Base-by-base conservation (phyloP, 2,888 invertebrate species). In the Pemphredon lugubris region DNA sequence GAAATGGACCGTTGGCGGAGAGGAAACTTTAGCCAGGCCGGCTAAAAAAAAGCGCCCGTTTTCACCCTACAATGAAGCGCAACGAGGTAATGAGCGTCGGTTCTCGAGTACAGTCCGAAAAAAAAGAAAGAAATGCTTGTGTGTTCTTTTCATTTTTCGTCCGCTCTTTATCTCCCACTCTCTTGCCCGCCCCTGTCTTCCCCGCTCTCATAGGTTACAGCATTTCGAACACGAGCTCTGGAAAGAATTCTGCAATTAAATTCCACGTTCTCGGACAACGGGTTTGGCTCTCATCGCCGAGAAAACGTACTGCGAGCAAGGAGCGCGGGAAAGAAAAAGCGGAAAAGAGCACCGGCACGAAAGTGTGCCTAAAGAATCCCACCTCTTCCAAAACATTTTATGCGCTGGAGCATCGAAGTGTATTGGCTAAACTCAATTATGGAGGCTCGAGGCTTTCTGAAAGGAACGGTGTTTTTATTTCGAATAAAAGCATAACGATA, bases 191-290 rank as follows among this genome's bases (percentile, higher is more conserved):
- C n/a, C n/a, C n/a, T 7, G 7, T 26, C 47, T 1, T 20, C 44
- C 6, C 18, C 44, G 6, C 20, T 16, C 4, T 14, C 9, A n/a
- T 2, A 32, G 20, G 11, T 44, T 20, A 32, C 32, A 44, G 21
- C 55, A 39, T 32, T 39, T 55, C 32, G 55, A 55, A 44, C 32
- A 34, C 32, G 18, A 39, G 54, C 30, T 11, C n/a, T 32, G 26
- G 42, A 42, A 54, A 42, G 32, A 55, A 55, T 55, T 20, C 18
- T 32, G 55, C 34, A 42, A 55, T 55, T 55, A 55, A 42, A 55
- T 44, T 55, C 42, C 40, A 20, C 18, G 16, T 16, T 14, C 26
- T 53, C 39, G 21, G 23, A n/a, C 23, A 7, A 11, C 20, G 5
- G 14, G 0, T 5, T 42, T 20, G 6, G 9, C 5, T 18, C 16